Evolutionary conservation across 2,113 vertebrate species (phyloP), one percentile per base, ranked within the genome.

Genomic region (Rissa tridactyla): DNA sequence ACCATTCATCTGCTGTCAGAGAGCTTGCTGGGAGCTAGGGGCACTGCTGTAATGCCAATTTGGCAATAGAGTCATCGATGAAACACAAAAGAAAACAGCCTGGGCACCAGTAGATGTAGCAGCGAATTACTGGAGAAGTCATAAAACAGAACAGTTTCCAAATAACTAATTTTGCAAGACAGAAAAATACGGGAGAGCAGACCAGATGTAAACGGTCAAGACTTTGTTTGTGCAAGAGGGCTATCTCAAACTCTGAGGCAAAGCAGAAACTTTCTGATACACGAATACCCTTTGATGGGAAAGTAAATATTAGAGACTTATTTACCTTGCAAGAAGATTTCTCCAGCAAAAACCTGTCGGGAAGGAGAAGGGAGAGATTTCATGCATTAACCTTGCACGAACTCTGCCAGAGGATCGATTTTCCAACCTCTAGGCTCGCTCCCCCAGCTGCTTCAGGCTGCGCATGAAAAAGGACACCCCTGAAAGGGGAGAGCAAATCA

Each of bases 361-460:
- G 21, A 82, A 90, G 30, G 40, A 90, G n/a, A 78, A 94, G 55
- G 76, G 80, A 93, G 80, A 93, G 65, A 92, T 94, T 94, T 93
- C 73, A 61, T 1, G 0, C 92, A 94, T 95, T 93, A 96, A 96
- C 94, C 95, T 96, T 96, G 86, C 83, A 61, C 15, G 54, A 97
- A 96, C 93, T 79, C 92, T 46, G 75, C 25, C 51, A 84, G 84
- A 75, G 46, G 90, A 96, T 94, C 26, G 1, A 62, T 93, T 94
- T 94, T 75, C 92, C n/a, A 76, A 2, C 42, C 64, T 88, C 6
- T 6, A 73, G 85, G 92, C 71, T 95, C 68, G 23, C 22, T 83
- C 64, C n/a, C 65, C 69, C 83, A 68, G 5, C n/a, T 47, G 81
- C 84, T 79, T 27, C 62, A 84, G 83, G 44, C 72, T 49, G 44